Conservation (phyloP, 2,888 invertebrate species). For the Elysia crispata region DNA sequence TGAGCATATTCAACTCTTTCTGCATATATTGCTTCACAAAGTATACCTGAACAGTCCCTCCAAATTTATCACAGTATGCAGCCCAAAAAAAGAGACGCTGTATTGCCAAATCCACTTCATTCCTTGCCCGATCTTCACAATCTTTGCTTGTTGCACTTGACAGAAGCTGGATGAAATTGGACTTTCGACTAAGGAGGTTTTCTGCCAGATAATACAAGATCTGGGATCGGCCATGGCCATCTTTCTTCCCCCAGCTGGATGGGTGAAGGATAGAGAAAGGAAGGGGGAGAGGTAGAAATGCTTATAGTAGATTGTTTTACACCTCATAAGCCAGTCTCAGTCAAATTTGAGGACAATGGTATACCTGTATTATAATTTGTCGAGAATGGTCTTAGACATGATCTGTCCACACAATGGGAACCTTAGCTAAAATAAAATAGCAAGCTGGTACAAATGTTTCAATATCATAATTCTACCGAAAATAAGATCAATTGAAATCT, state of each 20-base stretch:
- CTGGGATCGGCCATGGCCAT: slow-evolving; percentile 78
- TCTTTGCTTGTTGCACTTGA: slow-evolving; percentile 68
- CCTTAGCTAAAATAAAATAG: too few relatives aligned
- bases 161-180: slow-evolving; percentile 73
- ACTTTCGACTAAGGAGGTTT: slow-evolving; percentile 74
- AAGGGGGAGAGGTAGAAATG: not conserved
- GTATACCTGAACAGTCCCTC: slow-evolving; percentile 76
- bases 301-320: too few relatives aligned
- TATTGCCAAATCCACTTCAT: slow-evolving; percentile 74
- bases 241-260: slow-evolving; percentile 75
- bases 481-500: too few relatives aligned
- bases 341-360: too few relatives aligned
- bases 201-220: slow-evolving; percentile 78
- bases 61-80: slow-evolving; percentile 77
- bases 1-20: too few relatives aligned
- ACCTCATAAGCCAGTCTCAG: too few relatives aligned
- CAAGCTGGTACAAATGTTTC: too few relatives aligned
- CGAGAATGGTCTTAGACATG: too few relatives aligned
- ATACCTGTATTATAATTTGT: too few relatives aligned
- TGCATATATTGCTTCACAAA: too few relatives aligned
- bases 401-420: too few relatives aligned
- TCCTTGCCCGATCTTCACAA: slow-evolving; percentile 57
- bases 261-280: not conserved
- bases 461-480: too few relatives aligned
- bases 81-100: slow-evolving; percentile 78